Conservation (phyloP, 2,113 vertebrate genomes). For the Acanthochromis polyacanthus region DNA sequence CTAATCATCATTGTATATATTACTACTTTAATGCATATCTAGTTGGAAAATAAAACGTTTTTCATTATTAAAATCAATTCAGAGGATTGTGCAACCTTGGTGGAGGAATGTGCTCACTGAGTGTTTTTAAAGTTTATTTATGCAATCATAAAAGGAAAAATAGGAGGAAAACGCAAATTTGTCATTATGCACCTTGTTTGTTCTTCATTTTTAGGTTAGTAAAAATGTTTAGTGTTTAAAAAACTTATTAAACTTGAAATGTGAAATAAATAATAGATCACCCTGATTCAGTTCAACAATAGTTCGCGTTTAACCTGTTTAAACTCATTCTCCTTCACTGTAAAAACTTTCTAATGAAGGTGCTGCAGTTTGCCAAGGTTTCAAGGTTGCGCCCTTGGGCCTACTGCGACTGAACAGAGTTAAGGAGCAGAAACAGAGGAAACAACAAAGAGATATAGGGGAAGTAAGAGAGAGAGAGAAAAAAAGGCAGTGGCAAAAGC, state of each 20-base stretch:
- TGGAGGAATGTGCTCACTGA: not conserved
- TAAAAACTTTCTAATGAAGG: slow-evolving; percentile 54
- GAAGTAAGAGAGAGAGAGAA: slow-evolving; percentile 6
- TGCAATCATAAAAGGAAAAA: not conserved
- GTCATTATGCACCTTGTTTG: not conserved
- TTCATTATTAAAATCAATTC: not conserved
- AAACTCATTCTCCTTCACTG: slow-evolving; percentile 8
- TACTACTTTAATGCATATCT: not conserved
- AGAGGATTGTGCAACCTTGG: not conserved
- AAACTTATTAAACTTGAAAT: not conserved
- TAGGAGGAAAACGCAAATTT: not conserved
- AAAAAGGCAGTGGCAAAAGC: slow-evolving; percentile 37
- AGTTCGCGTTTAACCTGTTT: not conserved
- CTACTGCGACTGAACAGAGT: slow-evolving; percentile 52
- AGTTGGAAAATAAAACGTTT: not conserved
- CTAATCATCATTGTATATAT: not conserved
- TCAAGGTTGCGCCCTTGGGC: slow-evolving; percentile 68
- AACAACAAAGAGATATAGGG: slow-evolving; percentile 55
- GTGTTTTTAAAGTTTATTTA: slow-evolving; percentile 5
- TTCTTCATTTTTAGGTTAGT: not conserved
- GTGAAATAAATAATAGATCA: not conserved
- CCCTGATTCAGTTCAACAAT: slow-evolving; percentile 5
- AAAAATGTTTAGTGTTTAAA: not conserved
- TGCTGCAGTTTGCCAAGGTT: slow-evolving; percentile 44
- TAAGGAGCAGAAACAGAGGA: slow-evolving; percentile 9